Percentiles rank a stretch among this genome's conserved stretches.
Conservation (phyloP, 2,888 invertebrate genomes). For the Drosophila hamatofila region DNA sequence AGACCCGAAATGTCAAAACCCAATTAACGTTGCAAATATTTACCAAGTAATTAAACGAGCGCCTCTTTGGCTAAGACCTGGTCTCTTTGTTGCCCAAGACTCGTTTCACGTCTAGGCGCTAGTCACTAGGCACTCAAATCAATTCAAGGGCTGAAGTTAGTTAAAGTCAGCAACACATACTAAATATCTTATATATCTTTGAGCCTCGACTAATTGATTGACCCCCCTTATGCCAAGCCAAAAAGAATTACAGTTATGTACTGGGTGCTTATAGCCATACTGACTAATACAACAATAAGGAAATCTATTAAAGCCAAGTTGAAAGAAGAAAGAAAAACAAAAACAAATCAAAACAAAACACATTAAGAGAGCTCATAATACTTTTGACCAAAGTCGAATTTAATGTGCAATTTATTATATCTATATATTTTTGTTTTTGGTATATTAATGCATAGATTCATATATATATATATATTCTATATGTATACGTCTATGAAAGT, state of each 20-base stretch:
- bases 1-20: constrained; percentile 48
- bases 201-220: constrained; percentile 52
- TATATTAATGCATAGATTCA: not conserved
- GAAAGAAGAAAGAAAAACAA: constrained; percentile 6
- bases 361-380: constrained; percentile 31
- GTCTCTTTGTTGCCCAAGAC: constrained; percentile 30
- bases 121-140: constrained; percentile 47
- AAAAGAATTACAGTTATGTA: not conserved
- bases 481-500: not conserved
- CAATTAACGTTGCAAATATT: constrained; percentile 80
- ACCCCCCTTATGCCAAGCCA: constrained; percentile 34
- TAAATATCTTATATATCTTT: not conserved
- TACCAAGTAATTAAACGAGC: constrained; percentile 75
- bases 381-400: constrained; percentile 23
- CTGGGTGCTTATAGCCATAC: not conserved
- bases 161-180: constrained; percentile 50
- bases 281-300: constrained; percentile 24
- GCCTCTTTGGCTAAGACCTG: constrained; percentile 29
- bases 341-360: constrained; percentile 9
- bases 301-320: constrained; percentile 27
- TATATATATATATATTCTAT: not conserved
- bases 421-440: constrained; percentile 7
- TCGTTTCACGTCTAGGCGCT: constrained; percentile 32
- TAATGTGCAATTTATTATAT: constrained; percentile 27
- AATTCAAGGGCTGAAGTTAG: constrained; percentile 53